Conservation (phyloP, 2,797 vertebrate species). For the Carapus acus region DNA sequence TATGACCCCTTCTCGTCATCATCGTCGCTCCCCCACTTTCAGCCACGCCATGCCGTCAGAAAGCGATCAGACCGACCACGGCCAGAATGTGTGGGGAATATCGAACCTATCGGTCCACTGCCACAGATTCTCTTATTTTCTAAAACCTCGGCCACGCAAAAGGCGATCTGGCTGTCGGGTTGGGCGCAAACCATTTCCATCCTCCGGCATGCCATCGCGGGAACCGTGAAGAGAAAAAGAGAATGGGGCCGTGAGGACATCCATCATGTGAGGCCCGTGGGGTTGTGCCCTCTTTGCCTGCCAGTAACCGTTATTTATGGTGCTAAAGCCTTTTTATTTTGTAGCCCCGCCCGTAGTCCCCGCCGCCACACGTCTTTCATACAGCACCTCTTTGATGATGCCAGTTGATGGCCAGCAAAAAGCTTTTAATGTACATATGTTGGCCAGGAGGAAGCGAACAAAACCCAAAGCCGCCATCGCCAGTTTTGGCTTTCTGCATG, state of each 20-base stretch:
- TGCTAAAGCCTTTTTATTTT: conserved; percentile 51
- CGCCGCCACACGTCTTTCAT: conserved; percentile 17
- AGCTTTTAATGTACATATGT: too few relatives aligned
- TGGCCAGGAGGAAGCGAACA: too few relatives aligned
- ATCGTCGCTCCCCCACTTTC: conserved; percentile 23
- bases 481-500: too few relatives aligned
- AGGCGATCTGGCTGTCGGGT: conserved; percentile 4
- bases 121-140: too few relatives aligned
- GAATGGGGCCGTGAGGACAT: conserved; percentile 19
- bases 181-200: conserved; percentile 11
- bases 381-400: too few relatives aligned
- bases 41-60: conserved; percentile 10
- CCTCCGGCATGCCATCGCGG: conserved; percentile 20
- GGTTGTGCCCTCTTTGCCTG: conserved; percentile 51
- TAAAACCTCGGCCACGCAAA: conserved; percentile 7
- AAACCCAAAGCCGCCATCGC: too few relatives aligned
- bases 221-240: conserved; percentile 23
- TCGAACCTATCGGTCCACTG: too few relatives aligned
- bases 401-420: too few relatives aligned
- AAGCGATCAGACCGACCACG: conserved; percentile 1
- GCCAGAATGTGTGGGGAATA: background rate
- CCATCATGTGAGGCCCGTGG: conserved; percentile 25
- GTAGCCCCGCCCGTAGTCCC: too few relatives aligned
- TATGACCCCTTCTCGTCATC: conserved; percentile 31
- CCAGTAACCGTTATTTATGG: conserved; percentile 55